Conservation (phyloP, 37 sponge, comb jelly and placozoan genomes). For the Diacarnus erythraeanus region DNA sequence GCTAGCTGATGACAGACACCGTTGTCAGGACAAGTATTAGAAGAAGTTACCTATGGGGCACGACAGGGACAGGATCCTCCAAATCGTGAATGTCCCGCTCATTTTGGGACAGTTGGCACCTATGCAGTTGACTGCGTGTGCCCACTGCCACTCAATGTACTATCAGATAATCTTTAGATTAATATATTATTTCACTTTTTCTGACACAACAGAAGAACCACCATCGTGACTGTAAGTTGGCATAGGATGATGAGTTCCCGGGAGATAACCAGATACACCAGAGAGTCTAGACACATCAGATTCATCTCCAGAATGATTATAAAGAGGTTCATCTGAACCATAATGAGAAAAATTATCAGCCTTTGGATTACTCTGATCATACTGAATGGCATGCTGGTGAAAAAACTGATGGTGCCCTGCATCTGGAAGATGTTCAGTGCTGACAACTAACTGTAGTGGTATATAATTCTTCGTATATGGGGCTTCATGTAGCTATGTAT, state of each 20-base stretch:
- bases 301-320: neutral
- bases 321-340: conserved; percentile 1
- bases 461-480: conserved; percentile 12
- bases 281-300: conserved; percentile 15
- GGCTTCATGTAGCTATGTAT: too few relatives aligned
- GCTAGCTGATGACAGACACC: too few relatives aligned
- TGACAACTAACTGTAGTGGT: neutral
- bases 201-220: neutral
- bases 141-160: neutral
- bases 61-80: too few relatives aligned
- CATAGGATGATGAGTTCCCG: conserved; percentile 17
- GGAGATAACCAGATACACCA: conserved; percentile 13
- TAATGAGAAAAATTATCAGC: neutral
- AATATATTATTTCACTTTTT: too few relatives aligned
- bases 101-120: too few relatives aligned
- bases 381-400: neutral
- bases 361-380: neutral
- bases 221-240: neutral
- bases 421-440: neutral
- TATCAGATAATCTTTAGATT: neutral
- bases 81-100: too few relatives aligned
- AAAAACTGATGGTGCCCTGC: neutral
- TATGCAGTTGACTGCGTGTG: conserved; percentile 3
- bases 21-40: too few relatives aligned
- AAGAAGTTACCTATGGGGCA: too few relatives aligned